These are phyloP conservation scores for Lepus townsendii DNA, from an alignment of 2,797 vertebrate genomes.

Conservation along the genomic window DNA sequence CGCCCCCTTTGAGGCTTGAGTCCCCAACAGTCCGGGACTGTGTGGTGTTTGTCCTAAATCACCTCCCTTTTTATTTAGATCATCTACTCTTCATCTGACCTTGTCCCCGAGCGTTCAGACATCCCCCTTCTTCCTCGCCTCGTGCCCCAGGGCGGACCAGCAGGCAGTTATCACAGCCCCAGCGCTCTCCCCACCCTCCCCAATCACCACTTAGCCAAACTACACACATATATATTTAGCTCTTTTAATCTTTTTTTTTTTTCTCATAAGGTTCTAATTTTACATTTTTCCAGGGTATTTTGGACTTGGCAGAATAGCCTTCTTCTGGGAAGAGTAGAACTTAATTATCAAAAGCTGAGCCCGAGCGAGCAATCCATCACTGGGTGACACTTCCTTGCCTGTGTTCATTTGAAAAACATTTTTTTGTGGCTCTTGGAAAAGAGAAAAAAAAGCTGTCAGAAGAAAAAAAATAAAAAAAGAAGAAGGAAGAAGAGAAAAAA, in stretches of 20 bases:
- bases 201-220: conserved; percentile 73
- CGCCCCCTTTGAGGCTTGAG: not conserved
- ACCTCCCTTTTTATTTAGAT: not conserved
- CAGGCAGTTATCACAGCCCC: not conserved
- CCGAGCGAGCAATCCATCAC: conserved; percentile 89
- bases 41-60: not conserved
- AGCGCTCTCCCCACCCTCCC: not conserved
- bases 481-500: too few relatives aligned
- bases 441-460: conserved; percentile 77
- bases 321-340: conserved; percentile 85
- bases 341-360: conserved; percentile 90
- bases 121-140: not conserved
- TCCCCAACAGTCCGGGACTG: not conserved
- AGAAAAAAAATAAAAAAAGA: conserved; percentile 48
- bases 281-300: conserved; percentile 85
- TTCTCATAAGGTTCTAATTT: conserved; percentile 87
- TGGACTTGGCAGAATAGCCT: conserved; percentile 83
- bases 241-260: conserved; percentile 80
- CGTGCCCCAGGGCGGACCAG: not conserved
- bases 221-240: conserved; percentile 74
- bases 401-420: conserved; percentile 86
- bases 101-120: not conserved
- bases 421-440: conserved; percentile 82
- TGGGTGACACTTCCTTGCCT: conserved; percentile 86
- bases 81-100: conserved; percentile 14